Base-by-base conservation (phyloP, 2,888 invertebrate genomes). In the Venusia cambrica region DNA sequence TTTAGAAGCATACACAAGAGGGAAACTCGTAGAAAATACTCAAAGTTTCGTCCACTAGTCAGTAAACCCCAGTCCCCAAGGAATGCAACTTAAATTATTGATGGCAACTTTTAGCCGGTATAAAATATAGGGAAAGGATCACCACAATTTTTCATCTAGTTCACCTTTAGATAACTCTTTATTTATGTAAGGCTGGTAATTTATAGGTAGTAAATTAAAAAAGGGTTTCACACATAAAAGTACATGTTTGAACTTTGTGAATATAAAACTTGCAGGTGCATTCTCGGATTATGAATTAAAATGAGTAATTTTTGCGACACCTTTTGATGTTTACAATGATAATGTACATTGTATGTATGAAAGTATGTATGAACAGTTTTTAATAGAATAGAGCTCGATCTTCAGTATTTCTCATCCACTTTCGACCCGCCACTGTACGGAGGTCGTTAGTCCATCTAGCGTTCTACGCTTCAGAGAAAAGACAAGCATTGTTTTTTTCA, bases 11-110 rank as follows among this genome's bases (percentile, higher is more conserved):
- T 35, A 37, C 36, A 37, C 32, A 8, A n/a, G 32, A 19, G 36
- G 17, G 27, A 30, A 35, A 35, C 26, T 35, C 17, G 42, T 42
- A 3, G 20, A 46, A 57, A 51, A 41, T 49, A 46, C 48, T 40
- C 45, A 56, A 48, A 45, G 48, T 55, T 54, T 55, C 60, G 67
- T 62, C 66, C 63, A 58, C 60, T 35, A 42, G 31, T 43, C 52
- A 48, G 61, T 70, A 74, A 81, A 66, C 79, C 79, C 68, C 57
- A 50, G 57, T 75, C 87, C 71, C 75, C 28, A 38, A 75, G 68
- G 81, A 75, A 53, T 52, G 50, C 57, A 67, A 73, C 73, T 84
- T 85, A 81, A 87, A 85, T 84, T 85, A 87, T 87, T 85, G 81
- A 85, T 83, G 71, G 73, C 67, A 78, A 84, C 76, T 84, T 73